These are phyloP conservation scores for Ptychobarbus kaznakovi DNA, from an alignment of 2,797 vertebrate species.

Conservation along the genomic window DNA sequence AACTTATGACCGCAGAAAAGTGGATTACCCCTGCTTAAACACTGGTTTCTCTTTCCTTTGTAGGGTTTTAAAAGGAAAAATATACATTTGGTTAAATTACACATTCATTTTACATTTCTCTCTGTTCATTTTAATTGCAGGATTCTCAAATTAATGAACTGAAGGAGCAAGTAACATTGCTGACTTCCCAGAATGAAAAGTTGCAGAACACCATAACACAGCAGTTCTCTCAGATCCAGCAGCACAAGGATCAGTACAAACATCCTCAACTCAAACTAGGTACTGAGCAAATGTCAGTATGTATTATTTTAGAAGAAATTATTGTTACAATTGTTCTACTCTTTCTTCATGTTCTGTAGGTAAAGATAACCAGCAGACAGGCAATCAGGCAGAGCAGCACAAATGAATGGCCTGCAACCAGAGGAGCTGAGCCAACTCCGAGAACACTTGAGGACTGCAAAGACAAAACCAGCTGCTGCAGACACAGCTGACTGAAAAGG, in stretches of 20 bases:
- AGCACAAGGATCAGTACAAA: constrained; percentile 99
- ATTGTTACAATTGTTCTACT: background rate
- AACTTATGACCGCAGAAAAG: background rate
- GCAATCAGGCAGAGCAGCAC: constrained; percentile 76
- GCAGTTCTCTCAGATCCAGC: constrained; percentile 93
- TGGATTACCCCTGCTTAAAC: background rate
- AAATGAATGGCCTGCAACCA: constrained; percentile 90
- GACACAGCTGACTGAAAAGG: constrained; percentile 86
- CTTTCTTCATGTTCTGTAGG: constrained; percentile 70
- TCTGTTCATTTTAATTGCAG: constrained; percentile 67
- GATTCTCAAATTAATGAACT: constrained; percentile 93
- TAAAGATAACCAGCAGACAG: constrained; percentile 85
- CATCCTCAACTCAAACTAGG: constrained; percentile 95
- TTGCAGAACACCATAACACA: constrained; percentile 86
- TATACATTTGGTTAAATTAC: background rate
- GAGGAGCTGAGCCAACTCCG: constrained; percentile 86
- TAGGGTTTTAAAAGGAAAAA: background rate
- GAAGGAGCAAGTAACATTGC: constrained; percentile 83
- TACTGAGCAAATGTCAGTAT: constrained; percentile 62
- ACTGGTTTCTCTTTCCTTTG: background rate
- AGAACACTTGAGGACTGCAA: constrained; percentile 85
- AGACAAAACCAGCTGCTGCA: constrained; percentile 82
- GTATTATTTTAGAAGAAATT: background rate
- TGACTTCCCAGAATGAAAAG: constrained; percentile 87
- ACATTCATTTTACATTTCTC: background rate